Evolutionary conservation across 2,797 vertebrate genomes (phyloP), one percentile per base, ranked within the genome.

Genomic region (Erpetoichthys calabaricus): DNA sequence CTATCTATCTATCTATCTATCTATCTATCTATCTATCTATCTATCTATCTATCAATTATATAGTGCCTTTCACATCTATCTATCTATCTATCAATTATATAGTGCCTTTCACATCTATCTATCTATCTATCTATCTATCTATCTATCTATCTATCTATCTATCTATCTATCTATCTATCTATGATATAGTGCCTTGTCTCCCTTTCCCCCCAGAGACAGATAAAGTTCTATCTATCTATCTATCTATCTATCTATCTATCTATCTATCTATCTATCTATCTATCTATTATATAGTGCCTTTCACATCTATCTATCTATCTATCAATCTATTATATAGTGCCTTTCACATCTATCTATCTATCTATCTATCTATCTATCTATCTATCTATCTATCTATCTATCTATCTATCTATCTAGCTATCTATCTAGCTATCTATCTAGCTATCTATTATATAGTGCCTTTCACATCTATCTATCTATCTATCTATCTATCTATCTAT

Each of bases 301-400:
- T 4, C 8, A 4, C 25, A 4, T 8, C 4, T 51, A 9, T 51
- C 50, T 8, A 8, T 9, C 50, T 4, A 8, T 51, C 4, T 4
- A 8, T 4, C 8, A 4, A 9, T 4, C 50, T 4, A n/a, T n/a
- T n/a, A n/a, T n/a, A n/a, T n/a, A n/a, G n/a, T n/a, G n/a, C n/a
- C n/a, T n/a, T n/a, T n/a, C n/a, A n/a, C n/a, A 8, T 4, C 50
- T 9, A 51, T 5, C 25, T 63, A 3, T 41, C 5, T 5, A 1
- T 3, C 45, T 54, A 51, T 6, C 52, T 53, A 5, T 45, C n/a
- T 64, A 6, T 63, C n/a, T 56, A 10, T 53, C 10, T 4, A 52
- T 8, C 10, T n/a, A 52, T 47, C 47, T 47, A 9, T 6, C 47
- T n/a, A n/a, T 41, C 53, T 54, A 8, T 54, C 41, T 54, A 41